Conservation (phyloP, 2,888 invertebrate genomes). For the Ochropacha duplaris region DNA sequence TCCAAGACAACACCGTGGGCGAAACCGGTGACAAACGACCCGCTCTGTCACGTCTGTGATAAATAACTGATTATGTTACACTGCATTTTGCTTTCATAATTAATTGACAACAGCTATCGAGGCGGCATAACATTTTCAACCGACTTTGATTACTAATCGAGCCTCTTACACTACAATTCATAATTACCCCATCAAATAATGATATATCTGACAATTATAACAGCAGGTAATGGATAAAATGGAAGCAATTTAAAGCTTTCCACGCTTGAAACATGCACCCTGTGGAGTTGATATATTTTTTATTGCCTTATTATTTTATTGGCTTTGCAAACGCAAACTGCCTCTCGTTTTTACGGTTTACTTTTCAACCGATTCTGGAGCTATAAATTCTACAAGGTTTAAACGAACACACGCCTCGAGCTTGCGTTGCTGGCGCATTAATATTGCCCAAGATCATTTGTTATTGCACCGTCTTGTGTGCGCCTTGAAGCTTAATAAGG, state of each 20-base stretch:
- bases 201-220: slow-evolving; percentile 56
- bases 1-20: slow-evolving; percentile 71
- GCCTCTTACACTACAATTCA: slow-evolving; percentile 49
- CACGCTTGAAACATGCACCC: slow-evolving; percentile 53
- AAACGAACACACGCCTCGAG: slow-evolving; percentile 59
- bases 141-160: slow-evolving; percentile 50
- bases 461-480: slow-evolving; percentile 52
- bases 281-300: slow-evolving; percentile 60
- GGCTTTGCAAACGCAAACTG: slow-evolving; percentile 65
- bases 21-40: slow-evolving; percentile 79
- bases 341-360: slow-evolving; percentile 71
- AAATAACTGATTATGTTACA: slow-evolving; percentile 82
- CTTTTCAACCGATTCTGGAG: slow-evolving; percentile 62
- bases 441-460: slow-evolving; percentile 64
- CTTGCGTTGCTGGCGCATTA: slow-evolving; percentile 61
- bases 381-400: slow-evolving; percentile 65
- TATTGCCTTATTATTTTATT: slow-evolving; percentile 76
- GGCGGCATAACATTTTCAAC: slow-evolving; percentile 51
- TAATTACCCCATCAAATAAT: slow-evolving; percentile 48
- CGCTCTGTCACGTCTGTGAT: slow-evolving; percentile 75
- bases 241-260: slow-evolving; percentile 58
- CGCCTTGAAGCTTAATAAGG: slow-evolving; percentile 43
- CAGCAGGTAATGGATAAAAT: slow-evolving; percentile 52
- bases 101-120: slow-evolving; percentile 75
- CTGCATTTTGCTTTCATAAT: slow-evolving; percentile 77